Evolutionary conservation across 2,888 invertebrate species (phyloP).

Genomic region (Arenicola marina): DNA sequence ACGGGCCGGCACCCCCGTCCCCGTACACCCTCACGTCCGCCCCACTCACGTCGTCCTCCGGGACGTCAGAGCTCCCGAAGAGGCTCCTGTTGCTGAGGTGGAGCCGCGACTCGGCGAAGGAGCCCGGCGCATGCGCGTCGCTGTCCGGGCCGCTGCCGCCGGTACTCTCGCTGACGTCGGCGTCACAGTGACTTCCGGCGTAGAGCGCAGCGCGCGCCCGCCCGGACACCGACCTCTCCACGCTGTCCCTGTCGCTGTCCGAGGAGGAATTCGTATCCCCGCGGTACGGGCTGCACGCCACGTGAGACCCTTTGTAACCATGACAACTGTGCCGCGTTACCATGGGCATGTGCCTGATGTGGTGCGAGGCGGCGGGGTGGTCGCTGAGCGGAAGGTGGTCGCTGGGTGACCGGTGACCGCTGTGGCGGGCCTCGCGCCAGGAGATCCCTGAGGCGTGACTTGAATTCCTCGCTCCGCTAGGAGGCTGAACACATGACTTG

Average conservation of each 20-base stretch:
- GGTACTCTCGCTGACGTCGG: slow-evolving; percentile 4
- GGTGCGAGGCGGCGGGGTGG: no score
- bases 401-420: no score
- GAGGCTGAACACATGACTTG: no score
- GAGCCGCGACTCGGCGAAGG: not conserved
- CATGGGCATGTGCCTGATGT: no score
- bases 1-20: no score
- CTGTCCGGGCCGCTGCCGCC: not conserved
- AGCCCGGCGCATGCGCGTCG: not conserved
- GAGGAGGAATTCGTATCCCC: not conserved
- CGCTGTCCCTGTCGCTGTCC: not conserved
- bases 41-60: not conserved
- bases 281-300: no score
- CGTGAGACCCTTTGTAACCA: no score
- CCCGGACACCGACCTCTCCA: not conserved
- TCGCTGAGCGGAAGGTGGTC: no score
- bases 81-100: not conserved
- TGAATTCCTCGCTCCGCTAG: no score
- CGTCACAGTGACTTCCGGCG: slow-evolving; percentile 3
- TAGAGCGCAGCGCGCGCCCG: not conserved
- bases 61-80: slow-evolving; percentile 3
- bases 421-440: no score
- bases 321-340: no score
- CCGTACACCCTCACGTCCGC: not conserved
- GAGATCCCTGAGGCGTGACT: no score